phyloP scores from a whole-genome alignment of 2,113 vertebrate genomes.

The Plestiodon gilberti region DNA sequence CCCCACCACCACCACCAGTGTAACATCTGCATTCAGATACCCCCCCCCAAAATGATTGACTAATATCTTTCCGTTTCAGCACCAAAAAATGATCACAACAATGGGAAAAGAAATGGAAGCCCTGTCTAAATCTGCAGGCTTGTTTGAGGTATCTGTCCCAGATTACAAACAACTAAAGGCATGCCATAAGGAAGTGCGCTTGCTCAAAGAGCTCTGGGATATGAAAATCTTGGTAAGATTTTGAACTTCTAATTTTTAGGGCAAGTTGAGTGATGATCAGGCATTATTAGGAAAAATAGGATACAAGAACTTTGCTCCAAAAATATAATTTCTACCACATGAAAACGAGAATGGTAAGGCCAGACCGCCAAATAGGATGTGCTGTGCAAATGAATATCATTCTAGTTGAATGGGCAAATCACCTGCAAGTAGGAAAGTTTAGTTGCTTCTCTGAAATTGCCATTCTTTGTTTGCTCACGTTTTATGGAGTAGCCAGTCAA shows the following conservation, averaged over 20 bases:
- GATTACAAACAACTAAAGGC: conserved; percentile 73
- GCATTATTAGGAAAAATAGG: not conserved
- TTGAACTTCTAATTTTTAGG: not conserved
- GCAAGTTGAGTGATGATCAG: not conserved
- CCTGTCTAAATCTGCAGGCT: conserved; percentile 63
- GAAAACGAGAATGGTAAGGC: not conserved
- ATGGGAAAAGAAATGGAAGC: conserved; percentile 70
- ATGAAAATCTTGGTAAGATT: conserved; percentile 71
- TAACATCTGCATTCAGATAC: fast-evolving
- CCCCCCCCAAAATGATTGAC: not conserved
- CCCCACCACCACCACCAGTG: fast-evolving
- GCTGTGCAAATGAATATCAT: not conserved
- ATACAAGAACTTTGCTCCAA: not conserved
- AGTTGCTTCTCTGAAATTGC: no score
- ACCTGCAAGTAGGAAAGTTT: not conserved
- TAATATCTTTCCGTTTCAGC: conserved; percentile 46
- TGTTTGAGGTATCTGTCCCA: conserved; percentile 74
- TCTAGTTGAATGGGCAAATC: not conserved
- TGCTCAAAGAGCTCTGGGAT: conserved; percentile 83
- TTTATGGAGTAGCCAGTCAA: no score
- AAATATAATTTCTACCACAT: not conserved
- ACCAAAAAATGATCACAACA: conserved; percentile 39
- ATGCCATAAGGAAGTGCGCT: conserved; percentile 69
- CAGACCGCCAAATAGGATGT: not conserved
- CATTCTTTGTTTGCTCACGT: no score